Evolutionary conservation across 1,140 invertebrate species (phyloP).

Genomic region (Watersipora subatra): DNA sequence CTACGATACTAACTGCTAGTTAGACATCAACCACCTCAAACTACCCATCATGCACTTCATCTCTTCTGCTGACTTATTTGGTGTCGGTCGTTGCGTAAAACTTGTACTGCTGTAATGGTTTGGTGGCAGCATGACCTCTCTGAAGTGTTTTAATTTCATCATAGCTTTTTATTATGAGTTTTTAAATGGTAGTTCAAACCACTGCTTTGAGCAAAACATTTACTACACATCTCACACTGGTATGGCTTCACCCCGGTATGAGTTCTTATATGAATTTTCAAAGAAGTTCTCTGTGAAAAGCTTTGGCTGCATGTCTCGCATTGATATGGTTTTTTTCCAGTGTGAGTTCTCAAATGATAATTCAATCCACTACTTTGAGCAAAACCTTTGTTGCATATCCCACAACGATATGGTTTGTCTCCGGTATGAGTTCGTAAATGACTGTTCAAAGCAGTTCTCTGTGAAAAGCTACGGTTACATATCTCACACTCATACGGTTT

Average conservation of each 20-base stretch:
- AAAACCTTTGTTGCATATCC: constrained; percentile 16
- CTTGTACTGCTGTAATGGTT: too few relatives aligned
- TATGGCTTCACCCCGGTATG: constrained; percentile 6
- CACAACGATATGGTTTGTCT: constrained; percentile 13
- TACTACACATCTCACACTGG: constrained; percentile 19
- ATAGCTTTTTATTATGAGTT: constrained; percentile 47
- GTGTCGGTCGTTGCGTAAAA: too few relatives aligned
- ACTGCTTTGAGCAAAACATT: constrained; percentile 43
- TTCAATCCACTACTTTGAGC: constrained; percentile 15
- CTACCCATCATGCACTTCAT: too few relatives aligned
- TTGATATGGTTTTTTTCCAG: constrained; percentile 87
- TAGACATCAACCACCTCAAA: too few relatives aligned
- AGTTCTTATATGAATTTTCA: background rate
- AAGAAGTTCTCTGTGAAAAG: background rate
- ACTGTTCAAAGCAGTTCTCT: constrained; percentile 6
- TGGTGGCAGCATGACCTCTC: too few relatives aligned
- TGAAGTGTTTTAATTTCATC: too few relatives aligned
- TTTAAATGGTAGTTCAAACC: constrained; percentile 50
- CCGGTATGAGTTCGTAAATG: constrained; percentile 9
- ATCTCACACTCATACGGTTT: too few relatives aligned
- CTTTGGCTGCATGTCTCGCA: constrained; percentile 58
- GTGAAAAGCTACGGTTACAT: constrained; percentile 13
- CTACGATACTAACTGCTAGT: too few relatives aligned
- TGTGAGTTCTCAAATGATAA: constrained; percentile 65
- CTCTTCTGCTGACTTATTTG: too few relatives aligned